Evolutionary conservation across 2,888 invertebrate genomes (phyloP), one percentile per base, ranked within the genome.

Genomic region (Ellobium chinense): DNA sequence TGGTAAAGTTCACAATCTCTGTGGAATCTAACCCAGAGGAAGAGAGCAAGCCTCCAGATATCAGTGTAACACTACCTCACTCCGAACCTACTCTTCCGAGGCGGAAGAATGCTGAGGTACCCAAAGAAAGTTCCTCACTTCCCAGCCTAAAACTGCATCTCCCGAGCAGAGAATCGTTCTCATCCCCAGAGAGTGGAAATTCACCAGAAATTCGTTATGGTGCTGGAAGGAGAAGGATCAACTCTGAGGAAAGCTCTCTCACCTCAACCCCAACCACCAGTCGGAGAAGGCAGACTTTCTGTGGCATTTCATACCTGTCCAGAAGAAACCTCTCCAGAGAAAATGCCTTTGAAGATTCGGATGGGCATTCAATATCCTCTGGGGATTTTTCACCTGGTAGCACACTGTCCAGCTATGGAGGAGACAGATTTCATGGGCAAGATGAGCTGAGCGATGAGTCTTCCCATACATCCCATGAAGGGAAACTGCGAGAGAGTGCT

Each of bases 391-490:
- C 89, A n/a, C 87, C 87, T 56, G 84, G 87, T n/a, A 87, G 87
- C 63, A 87, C 87, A 9, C n/a, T 69, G 27, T 75, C 75, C 34
- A 80, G 75, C 24, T 31, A 54, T 0, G 80, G 80, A 14, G 14
- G 31, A 24, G 80, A 80, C 14, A 56, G 63, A 12, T 75, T 62
- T 36, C 70, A 66, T 37, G 69, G 88, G 9, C 81, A 83, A 29
- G 89, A 89, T 81, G 88, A 89, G 66, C 86, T 89, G 34, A 89
- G 88, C 82, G 89, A 90, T 87, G 89, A 89, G 21, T 82, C 81
- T n/a, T 86, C 86, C 77, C 87, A 86, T 80, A 82, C 81, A 21
- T 86, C 86, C 77, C 87, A 86, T 80, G 84, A 87, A 58, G 86
- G 70, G 0, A 75, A 66, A 21, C 60, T 54, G 12, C 62, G 82